Base-by-base conservation (phyloP, 2,888 invertebrate species). In the Macrophya alboannulata region DNA sequence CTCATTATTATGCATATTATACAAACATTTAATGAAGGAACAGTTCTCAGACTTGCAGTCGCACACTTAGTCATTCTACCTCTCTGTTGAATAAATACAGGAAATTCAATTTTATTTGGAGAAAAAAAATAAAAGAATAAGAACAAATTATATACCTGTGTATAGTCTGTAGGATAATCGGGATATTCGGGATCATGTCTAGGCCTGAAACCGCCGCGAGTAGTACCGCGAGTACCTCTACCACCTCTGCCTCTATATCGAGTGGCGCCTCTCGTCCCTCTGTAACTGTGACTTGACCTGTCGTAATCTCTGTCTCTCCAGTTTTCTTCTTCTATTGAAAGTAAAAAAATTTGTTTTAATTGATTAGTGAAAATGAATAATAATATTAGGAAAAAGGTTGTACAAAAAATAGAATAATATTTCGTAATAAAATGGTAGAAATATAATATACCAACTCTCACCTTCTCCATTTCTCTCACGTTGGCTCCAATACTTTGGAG, bases 151-250 rank as follows among this genome's bases (percentile, higher is more conserved):
- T 55, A 79, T 89, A 94, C 94, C 92, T 94, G 94, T 62, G 93
- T 89, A 89, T 93, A 95, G 87, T 95, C 95, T 6, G 93, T 88
- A 4, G 94, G 92, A 88, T 94, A 95, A 90, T 95, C 95, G 1
- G 93, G 88, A 91, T 94, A 95, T 74, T 95, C 95, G 5, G 91
- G 91, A 87, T 95, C 95, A 84, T 92, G 94, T 87, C 93, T 94
- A 82, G 92, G 94, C 88, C 94, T 94, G 87, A 93, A 94, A 48
- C 92, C 93, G 48, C 94, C 94, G 82, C 94, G 94, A 76, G 94
- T 91, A 85, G 93, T 91, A 71, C 94, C 94, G 88, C 95, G 94
- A 87, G 94, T 94, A 85, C 95, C 94, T 62, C 95, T 94, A 59
- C 95, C 91, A 65, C 95, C 94, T 86, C 94, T 92, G 21, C 93